Evolutionary conservation across 2,797 vertebrate species (phyloP), one percentile per base, ranked within the genome.

Genomic region (Percopsis omiscomaycus): DNA sequence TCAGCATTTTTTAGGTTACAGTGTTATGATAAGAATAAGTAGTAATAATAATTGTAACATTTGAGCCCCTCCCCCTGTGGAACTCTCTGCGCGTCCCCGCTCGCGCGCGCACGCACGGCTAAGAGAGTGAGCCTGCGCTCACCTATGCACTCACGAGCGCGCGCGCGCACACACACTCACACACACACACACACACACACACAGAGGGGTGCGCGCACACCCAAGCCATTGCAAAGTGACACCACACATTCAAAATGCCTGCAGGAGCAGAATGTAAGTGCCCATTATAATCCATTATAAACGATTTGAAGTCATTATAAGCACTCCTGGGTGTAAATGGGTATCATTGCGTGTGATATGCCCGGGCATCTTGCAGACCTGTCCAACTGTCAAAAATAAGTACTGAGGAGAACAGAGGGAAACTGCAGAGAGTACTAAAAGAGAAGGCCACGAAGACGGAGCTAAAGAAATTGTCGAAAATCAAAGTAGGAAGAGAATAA

Each of bases 261-360:
- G 69, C 68, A 79, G 71, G 10, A 71, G 59, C 14, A n/a, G 48
- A 52, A 47, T 4, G 66, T 69, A 82, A 78, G 82, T 68, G 74
- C 59, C 80, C 50, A 85, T 88, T 84, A 85, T 71, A 71, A 83
- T 54, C 82, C 81, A 84, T 87, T 86, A 85, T 10, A 71, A 72
- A 77, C 64, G 68, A 89, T 86, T 66, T 81, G 66, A 69, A 85
- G 85, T 85, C 84, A 85, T 89, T 87, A 86, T 73, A 66, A 84
- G 78, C 71, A 74, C 81, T 87, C 68, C 55, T 70, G 45, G 5
- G 28, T 59, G 54, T 83, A 81, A 86, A 84, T 78, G 75, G 77
- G 63, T 70, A 78, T 76, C 75, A 82, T 74, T 79, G 79, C 77
- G n/a, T 28, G 80, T 62, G 74, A 81, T 81, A 79, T 3, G 74